Percentiles rank a stretch among this genome's conserved stretches.
Evolutionary conservation across 1,140 invertebrate species (phyloP).

Genomic region (Drosophila sturtevanti): DNA sequence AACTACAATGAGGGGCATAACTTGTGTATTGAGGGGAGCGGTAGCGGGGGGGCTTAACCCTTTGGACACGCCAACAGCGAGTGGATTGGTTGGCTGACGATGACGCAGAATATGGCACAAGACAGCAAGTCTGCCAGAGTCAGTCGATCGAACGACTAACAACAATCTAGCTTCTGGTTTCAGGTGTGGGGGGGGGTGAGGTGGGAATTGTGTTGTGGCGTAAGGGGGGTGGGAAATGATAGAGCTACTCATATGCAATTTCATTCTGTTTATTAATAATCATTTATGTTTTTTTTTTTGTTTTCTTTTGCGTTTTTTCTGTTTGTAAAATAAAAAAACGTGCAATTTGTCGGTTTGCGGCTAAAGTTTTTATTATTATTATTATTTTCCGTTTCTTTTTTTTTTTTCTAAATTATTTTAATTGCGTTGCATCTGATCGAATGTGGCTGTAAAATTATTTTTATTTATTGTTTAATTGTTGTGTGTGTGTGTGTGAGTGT

Average conservation of each 20-base stretch:
- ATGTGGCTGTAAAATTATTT: constrained; percentile 15
- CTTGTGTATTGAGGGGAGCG: too few relatives aligned
- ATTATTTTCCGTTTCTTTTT: constrained; percentile 1
- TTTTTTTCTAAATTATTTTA: constrained; percentile 38
- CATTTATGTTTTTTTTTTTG: constrained; percentile 21
- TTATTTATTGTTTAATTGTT: constrained; percentile 43
- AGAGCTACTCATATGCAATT: constrained; percentile 39
- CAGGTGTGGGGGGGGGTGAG: background rate
- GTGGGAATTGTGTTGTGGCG: background rate
- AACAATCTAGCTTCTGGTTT: constrained; percentile 2
- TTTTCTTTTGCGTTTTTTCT: background rate
- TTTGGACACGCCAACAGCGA: constrained; percentile 35
- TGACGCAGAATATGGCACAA: constrained; percentile 42
- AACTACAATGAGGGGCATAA: background rate
- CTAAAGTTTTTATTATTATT: constrained; percentile 21
- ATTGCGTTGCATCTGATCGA: constrained; percentile 56
- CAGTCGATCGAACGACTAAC: constrained; percentile 6
- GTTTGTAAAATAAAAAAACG: constrained; percentile 33
- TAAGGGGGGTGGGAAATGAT: too few relatives aligned
- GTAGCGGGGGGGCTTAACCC: background rate
- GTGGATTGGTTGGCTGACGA: constrained; percentile 25
- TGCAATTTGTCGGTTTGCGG: constrained; percentile 47
- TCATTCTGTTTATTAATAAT: constrained; percentile 39
- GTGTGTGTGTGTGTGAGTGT: background rate
- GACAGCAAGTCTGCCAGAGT: constrained; percentile 43